Evolutionary conservation across 2,113 vertebrate genomes (phyloP).

Genomic region (Oriolus oriolus): DNA sequence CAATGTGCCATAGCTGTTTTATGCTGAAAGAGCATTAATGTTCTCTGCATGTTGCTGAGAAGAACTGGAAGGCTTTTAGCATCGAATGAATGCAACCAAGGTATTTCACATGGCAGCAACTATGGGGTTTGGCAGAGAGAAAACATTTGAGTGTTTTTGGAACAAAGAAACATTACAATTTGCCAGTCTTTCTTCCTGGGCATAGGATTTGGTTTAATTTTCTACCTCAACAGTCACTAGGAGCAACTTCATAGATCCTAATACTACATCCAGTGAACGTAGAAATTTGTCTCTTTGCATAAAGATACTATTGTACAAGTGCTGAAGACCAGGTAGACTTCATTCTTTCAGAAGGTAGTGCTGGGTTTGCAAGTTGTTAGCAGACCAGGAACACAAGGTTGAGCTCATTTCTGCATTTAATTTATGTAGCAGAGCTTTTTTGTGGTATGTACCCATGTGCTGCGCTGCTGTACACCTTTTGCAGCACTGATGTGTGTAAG

Average conservation of each 20-base stretch:
- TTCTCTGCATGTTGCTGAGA: not conserved
- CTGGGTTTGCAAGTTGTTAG: not conserved
- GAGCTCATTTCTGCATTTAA: not conserved
- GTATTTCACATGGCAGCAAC: not conserved
- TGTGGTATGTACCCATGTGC: not conserved
- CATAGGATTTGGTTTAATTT: not conserved
- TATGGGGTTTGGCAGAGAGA: not conserved
- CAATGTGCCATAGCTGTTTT: not conserved
- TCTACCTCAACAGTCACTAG: not conserved
- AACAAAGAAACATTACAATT: not conserved
- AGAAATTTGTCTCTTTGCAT: not conserved
- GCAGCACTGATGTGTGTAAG: not conserved
- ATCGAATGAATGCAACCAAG: not conserved
- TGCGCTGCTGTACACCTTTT: not conserved
- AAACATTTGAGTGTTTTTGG: not conserved
- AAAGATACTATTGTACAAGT: not conserved
- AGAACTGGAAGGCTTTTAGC: slow-evolving; percentile 15
- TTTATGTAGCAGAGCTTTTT: not conserved
- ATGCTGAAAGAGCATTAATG: not conserved
- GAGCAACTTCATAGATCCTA: not conserved
- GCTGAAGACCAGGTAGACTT: not conserved
- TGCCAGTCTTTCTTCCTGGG: not conserved
- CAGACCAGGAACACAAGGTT: not conserved
- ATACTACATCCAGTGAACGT: not conserved
- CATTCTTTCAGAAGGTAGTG: not conserved